These are phyloP conservation scores for Agriopis leucophaearia DNA, from an alignment of 2,888 invertebrate species.

Conservation along the genomic window DNA sequence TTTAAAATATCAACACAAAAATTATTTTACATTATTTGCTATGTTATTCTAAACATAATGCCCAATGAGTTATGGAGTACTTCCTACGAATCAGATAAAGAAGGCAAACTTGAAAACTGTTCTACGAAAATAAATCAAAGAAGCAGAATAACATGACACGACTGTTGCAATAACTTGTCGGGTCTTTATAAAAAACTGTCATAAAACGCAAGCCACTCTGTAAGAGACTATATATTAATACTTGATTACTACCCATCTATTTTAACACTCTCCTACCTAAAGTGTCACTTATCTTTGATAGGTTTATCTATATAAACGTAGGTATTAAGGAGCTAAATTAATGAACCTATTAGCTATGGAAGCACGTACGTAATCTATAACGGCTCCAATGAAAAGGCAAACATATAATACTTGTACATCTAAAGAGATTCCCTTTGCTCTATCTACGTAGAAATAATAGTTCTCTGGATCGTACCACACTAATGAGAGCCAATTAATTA, in stretches of 20 bases:
- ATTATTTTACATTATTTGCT: no score
- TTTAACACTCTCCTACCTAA: no score
- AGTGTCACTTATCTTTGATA: background rate
- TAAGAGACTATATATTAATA: background rate
- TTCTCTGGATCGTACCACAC: constrained; percentile 18
- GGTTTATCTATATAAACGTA: background rate
- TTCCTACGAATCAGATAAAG: background rate
- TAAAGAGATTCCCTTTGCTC: constrained; percentile 13
- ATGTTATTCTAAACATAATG: no score
- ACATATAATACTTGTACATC: constrained; percentile 15
- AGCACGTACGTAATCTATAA: constrained; percentile 43
- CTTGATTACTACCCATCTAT: no score
- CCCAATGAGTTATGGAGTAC: no score
- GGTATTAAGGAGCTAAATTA: constrained; percentile 31
- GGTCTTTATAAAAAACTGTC: background rate
- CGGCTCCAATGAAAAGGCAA: constrained; percentile 41
- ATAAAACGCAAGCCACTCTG: background rate
- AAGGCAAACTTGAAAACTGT: background rate
- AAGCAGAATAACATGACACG: background rate
- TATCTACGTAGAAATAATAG: constrained; percentile 30
- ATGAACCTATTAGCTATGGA: constrained; percentile 43
- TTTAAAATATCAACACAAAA: no score
- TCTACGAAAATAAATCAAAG: background rate
- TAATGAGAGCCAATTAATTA: constrained; percentile 41
- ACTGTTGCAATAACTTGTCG: no score